phyloP scores from a whole-genome alignment of 2,888 invertebrate genomes.

The Microdon myrmicae region DNA sequence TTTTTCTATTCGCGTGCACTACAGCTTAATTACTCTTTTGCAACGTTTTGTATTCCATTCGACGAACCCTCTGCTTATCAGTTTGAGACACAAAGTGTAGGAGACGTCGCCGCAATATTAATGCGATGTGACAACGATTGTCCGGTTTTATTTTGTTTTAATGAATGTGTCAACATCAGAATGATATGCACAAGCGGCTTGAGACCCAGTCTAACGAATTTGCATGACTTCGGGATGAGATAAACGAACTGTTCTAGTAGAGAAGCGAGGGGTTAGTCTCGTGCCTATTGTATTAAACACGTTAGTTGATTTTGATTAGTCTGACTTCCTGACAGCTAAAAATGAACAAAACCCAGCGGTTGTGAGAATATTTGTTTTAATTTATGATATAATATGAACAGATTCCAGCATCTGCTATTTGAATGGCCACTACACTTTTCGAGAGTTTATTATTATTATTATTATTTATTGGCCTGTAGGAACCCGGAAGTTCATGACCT shows the following conservation, averaged over 20 bases:
- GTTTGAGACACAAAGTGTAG: slow-evolving; percentile 21
- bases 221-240: slow-evolving; percentile 10
- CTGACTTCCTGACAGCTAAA: slow-evolving; percentile 45
- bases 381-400: too few species aligned
- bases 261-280: slow-evolving; percentile 19
- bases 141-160: slow-evolving; percentile 31
- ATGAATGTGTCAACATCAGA: slow-evolving; percentile 44
- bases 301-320: slow-evolving; percentile 23
- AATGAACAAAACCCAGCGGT: too few species aligned
- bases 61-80: slow-evolving; percentile 4
- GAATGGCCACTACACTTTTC: too few species aligned
- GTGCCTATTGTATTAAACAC: slow-evolving; percentile 27
- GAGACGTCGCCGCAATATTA: slow-evolving; percentile 21
- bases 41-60: slow-evolving; percentile 21
- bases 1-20: too few species aligned
- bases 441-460: too few species aligned
- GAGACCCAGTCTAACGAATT: slow-evolving; percentile 14
- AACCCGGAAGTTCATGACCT: too few species aligned
- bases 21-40: too few species aligned
- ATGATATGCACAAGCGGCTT: slow-evolving; percentile 26
- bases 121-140: slow-evolving; percentile 10
- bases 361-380: too few species aligned
- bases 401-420: too few species aligned
- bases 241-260: not conserved
- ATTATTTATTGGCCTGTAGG: too few species aligned